These are phyloP conservation scores for Melanotaenia boesemani DNA, from an alignment of 2,797 vertebrate genomes.

Conservation along the genomic window DNA sequence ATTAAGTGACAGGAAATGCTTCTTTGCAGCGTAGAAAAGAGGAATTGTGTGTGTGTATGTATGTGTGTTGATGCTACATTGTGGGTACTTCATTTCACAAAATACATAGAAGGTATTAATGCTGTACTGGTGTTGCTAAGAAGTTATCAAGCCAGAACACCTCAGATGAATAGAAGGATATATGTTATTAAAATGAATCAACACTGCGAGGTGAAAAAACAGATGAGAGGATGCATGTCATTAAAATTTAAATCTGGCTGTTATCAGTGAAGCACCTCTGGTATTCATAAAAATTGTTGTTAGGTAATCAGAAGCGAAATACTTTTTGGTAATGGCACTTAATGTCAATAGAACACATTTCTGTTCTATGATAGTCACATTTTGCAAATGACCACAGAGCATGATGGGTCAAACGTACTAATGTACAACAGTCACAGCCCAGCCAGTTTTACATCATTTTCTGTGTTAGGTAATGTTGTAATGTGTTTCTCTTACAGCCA, in stretches of 20 bases:
- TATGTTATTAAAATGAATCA: conserved; percentile 52
- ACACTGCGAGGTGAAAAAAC: conserved; percentile 14
- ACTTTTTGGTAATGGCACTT: conserved; percentile 48
- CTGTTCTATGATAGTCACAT: conserved; percentile 13
- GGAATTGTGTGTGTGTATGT: conserved; percentile 17
- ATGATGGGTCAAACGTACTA: no score
- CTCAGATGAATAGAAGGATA: conserved; percentile 59
- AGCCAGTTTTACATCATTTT: conserved; percentile 16
- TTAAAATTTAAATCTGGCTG: conserved; percentile 65
- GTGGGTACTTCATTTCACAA: conserved; percentile 56
- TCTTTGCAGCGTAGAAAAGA: conserved; percentile 54
- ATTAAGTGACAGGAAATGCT: conserved; percentile 61
- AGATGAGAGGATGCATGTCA: conserved; percentile 53
- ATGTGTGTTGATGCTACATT: conserved; percentile 19
- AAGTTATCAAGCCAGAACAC: conserved; percentile 44
- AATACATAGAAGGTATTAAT: conserved; percentile 54
- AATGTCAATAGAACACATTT: conserved; percentile 44
- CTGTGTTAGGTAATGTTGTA: conserved; percentile 21
- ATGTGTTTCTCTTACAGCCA: conserved; percentile 21
- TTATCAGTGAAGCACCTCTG: conserved; percentile 59
- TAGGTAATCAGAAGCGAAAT: conserved; percentile 55
- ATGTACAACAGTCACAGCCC: conserved; percentile 34
- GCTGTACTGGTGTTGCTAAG: conserved; percentile 55
- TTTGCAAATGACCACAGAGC: no score
- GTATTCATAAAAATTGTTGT: conserved; percentile 64